Conservation (phyloP, 2,888 invertebrate species). For the Xiphydria camelus region DNA sequence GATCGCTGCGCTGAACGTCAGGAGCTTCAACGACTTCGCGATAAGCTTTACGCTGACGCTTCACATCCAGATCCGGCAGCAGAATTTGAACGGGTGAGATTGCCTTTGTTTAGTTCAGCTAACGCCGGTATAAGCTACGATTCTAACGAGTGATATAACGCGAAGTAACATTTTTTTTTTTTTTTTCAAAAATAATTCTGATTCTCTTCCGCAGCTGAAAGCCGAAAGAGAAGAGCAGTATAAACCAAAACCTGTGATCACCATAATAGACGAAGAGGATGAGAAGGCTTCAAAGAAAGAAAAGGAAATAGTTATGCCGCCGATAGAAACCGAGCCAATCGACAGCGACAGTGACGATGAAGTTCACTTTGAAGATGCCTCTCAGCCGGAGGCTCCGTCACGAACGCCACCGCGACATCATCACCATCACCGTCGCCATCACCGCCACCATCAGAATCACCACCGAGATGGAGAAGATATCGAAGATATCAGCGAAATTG, state of each 20-base stretch:
- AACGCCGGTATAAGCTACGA: no score
- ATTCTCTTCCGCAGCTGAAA: no score
- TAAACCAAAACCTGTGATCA: constrained; percentile 78
- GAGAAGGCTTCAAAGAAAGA: constrained; percentile 54
- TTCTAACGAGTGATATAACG: no score
- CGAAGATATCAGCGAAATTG: constrained; percentile 35
- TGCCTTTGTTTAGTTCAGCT: constrained; percentile 15
- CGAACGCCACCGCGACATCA: constrained; percentile 52
- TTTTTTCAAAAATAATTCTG: no score
- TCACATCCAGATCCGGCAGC: constrained; percentile 68
- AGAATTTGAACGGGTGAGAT: constrained; percentile 68
- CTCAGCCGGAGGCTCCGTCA: constrained; percentile 45
- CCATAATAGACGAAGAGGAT: constrained; percentile 58
- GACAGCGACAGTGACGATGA: constrained; percentile 66
- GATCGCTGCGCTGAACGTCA: constrained; percentile 81
- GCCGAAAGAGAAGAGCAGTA: constrained; percentile 81
- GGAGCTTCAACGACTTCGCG: constrained; percentile 66
- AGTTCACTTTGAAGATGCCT: constrained; percentile 50
- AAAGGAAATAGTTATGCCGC: constrained; percentile 61
- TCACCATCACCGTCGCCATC: constrained; percentile 54
- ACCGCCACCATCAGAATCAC: constrained; percentile 54
- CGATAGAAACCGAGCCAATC: constrained; percentile 73
- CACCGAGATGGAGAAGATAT: constrained; percentile 48
- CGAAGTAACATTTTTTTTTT: no score
- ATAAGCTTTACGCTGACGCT: constrained; percentile 71